Base-by-base conservation (phyloP, 2,113 vertebrate genomes). In the Nyctibius bracteatus region DNA sequence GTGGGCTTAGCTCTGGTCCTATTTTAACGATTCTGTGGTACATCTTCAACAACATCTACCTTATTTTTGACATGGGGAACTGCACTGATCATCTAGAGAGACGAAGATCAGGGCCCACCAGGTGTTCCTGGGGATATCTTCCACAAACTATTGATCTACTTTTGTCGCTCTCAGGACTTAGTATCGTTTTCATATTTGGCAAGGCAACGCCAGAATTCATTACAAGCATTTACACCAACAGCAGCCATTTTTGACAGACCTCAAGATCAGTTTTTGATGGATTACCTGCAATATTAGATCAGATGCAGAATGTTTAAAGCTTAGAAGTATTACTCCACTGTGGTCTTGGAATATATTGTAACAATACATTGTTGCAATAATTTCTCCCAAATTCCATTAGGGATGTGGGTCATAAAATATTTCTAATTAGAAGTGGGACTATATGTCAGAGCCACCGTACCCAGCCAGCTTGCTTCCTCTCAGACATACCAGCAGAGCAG, bases 241-340 rank as follows among this genome's bases (percentile, higher is more conserved):
- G 35, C 41, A 94, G 83, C 41, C 65, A 66, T 68, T 91, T 92
- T 59, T 91, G 51, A 81, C 77, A 75, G 15, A 83, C 41, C 61
- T 81, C 44, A 71, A 61, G 73, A 92, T 88, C 70, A 49, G 81
- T 81, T 92, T 93, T 73, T 94, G 92, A 95, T 96, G 63, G 43
- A 97, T 95, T 88, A 90, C 63, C 75, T 95, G 61, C 30, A 91
- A 44, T 90, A 94, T 94, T 72, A 92, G 65, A 95, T 92, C 70
- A 90, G 86, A 83, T 55, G 28, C 41, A 77, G 70, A 49, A 92
- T 3, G 25, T 27, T 88, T 67, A 5, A 93, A 63, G 41, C 73
- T 89, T 35, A 61, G n/a, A 92, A 87, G 52, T 37, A 55, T 86
- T 83, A 91, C 55, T 84, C 71, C 72, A 30, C 12, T 70, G 63